phyloP scores from a whole-genome alignment of 2,888 invertebrate genomes.

The Plutella xylostella region DNA sequence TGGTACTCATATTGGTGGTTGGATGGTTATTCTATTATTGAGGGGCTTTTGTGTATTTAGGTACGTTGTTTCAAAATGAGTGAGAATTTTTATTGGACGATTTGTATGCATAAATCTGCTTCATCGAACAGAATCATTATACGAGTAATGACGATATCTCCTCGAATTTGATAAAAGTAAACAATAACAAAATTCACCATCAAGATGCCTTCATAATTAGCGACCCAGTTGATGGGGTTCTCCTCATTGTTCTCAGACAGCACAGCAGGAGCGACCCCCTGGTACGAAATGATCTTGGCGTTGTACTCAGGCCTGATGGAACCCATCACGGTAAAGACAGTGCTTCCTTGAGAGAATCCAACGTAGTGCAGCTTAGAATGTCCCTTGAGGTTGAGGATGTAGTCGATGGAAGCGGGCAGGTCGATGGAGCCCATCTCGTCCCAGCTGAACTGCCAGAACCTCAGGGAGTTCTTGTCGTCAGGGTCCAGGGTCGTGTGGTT shows the following conservation, averaged over 20 bases:
- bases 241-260: slow-evolving; percentile 68
- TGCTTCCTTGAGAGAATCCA: slow-evolving; percentile 86
- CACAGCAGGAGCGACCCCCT: slow-evolving; percentile 78
- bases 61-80: no score
- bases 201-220: slow-evolving; percentile 45
- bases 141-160: no score
- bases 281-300: slow-evolving; percentile 73
- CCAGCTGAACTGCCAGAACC: slow-evolving; percentile 76
- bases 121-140: no score
- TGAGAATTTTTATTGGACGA: no score
- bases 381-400: slow-evolving; percentile 24
- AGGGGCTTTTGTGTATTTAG: no score
- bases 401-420: slow-evolving; percentile 79
- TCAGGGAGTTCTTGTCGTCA: slow-evolving; percentile 39
- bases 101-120: no score
- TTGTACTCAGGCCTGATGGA: slow-evolving; percentile 75
- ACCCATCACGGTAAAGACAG: slow-evolving; percentile 75
- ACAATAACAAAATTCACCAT: no score
- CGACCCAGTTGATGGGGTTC: slow-evolving; percentile 51
- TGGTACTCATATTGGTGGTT: no score
- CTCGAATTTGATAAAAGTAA: no score
- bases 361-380: slow-evolving; percentile 62
- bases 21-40: no score
- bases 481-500: slow-evolving; percentile 59
- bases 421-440: slow-evolving; percentile 85